Evolutionary conservation across 2,888 invertebrate genomes (phyloP).

Genomic region (Scaeva pyrastri): DNA sequence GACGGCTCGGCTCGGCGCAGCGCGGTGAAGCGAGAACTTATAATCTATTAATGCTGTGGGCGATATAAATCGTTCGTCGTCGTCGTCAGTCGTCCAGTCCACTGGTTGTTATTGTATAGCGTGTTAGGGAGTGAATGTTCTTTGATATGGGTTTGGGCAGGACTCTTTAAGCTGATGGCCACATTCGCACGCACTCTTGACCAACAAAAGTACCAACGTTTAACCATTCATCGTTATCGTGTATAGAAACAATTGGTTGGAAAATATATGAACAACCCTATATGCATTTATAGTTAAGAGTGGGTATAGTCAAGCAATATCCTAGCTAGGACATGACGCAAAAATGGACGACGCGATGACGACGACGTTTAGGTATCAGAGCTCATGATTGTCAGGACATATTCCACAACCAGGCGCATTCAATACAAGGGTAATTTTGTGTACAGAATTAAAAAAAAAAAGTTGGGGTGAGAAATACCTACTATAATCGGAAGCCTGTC

Average conservation of each 20-base stretch:
- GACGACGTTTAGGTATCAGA: neutral
- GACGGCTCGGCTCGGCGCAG: too few relatives aligned
- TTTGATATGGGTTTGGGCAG: slow-evolving; percentile 48
- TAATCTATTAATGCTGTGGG: slow-evolving; percentile 72
- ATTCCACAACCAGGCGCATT: slow-evolving; percentile 9
- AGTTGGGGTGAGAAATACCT: slow-evolving; percentile 11
- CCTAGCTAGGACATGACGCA: slow-evolving; percentile 20
- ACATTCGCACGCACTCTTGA: slow-evolving; percentile 67
- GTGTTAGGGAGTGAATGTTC: slow-evolving; percentile 60
- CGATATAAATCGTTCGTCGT: slow-evolving; percentile 64
- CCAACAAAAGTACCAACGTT: slow-evolving; percentile 60
- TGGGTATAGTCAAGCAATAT: neutral
- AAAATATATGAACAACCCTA: slow-evolving; percentile 27
- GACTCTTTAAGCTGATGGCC: slow-evolving; percentile 51
- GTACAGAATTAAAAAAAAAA: neutral
- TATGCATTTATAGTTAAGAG: neutral
- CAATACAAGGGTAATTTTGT: slow-evolving; percentile 28
- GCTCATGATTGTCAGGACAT: neutral
- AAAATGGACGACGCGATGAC: slow-evolving; percentile 62
- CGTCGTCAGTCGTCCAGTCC: slow-evolving; percentile 13
- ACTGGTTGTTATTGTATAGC: slow-evolving; percentile 68
- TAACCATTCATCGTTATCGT: slow-evolving; percentile 32
- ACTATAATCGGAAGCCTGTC: slow-evolving; percentile 45
- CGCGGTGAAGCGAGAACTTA: slow-evolving; percentile 44
- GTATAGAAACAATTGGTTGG: slow-evolving; percentile 50